Conservation (phyloP, 30 jellyfish, hydroid and myxozoan genomes). For the Aurelia coerulea region DNA sequence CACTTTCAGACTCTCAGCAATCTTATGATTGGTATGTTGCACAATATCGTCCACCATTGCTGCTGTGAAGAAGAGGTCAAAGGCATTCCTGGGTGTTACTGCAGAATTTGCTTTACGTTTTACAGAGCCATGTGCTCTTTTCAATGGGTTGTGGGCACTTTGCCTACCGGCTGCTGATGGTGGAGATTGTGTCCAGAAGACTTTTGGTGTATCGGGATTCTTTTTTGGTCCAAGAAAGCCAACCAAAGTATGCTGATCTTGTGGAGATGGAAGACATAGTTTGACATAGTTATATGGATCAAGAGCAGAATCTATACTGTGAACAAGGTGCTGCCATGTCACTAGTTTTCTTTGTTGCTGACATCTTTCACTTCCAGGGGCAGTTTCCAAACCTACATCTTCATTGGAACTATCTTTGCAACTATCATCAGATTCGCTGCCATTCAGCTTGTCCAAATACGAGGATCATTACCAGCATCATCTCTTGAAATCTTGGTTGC, state of each 20-base stretch:
- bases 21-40: background rate
- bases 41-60: slow-evolving; percentile 3
- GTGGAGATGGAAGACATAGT: background rate
- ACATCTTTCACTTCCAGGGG: no score
- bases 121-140: background rate
- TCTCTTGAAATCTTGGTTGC: no score
- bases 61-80: slow-evolving; percentile 1
- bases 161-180: slow-evolving; percentile 10
- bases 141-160: background rate
- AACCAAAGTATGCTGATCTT: background rate
- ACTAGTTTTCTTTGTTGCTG: background rate
- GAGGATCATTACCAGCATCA: no score
- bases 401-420: background rate
- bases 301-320: background rate
- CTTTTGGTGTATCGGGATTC: background rate
- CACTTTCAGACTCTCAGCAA: background rate
- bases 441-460: background rate
- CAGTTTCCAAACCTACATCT: background rate
- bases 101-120: background rate
- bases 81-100: background rate
- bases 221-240: background rate
- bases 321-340: background rate
- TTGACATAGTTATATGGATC: background rate
- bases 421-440: background rate
- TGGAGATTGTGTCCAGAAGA: background rate